Base-by-base conservation (phyloP, 2,888 invertebrate species). In the Diplazon laetatorius region DNA sequence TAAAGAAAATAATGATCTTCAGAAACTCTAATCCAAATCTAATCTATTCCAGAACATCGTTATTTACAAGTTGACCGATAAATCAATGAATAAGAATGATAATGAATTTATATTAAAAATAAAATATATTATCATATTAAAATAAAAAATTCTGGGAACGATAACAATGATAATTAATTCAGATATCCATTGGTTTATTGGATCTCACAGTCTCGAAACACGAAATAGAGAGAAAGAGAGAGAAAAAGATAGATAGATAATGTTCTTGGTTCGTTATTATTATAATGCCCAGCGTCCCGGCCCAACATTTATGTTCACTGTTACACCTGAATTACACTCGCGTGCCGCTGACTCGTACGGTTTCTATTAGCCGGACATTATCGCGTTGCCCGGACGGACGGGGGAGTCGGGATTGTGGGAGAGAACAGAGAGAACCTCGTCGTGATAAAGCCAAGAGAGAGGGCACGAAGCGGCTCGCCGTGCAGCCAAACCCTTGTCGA, bases 361-460 rank as follows among this genome's bases (percentile, higher is more conserved):
- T 73, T 81, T 80, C 80, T 81, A 77, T 78, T 82, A 78, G 70
- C 65, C 63, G 70, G 78, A 73, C 75, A 78, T 73, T 82, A 82
- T 81, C 82, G 62, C 72, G 65, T 72, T 65, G 57, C 55, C 4
- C 59, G 70, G 39, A 52, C 12, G 39, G 42, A 20, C n/a, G 16
- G 35, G 25, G n/a, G 35, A 57, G 59, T 35, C 42, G 39, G 39
- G 37, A 14, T n/a, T n/a, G n/a, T n/a, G n/a, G n/a, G n/a, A 12
- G 69, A 59, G 60, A 30, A 39, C 30, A 42, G 14, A 59, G 59
- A 37, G 20, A 30, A 2, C 8, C n/a, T n/a, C n/a, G n/a, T n/a
- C 55, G 30, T 55, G 55, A 0, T 16, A 35, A 44, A 44, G 52
- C 46, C 18, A 52, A 44, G 66, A 63, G 75, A 22, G 35, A 22